Conservation (phyloP, 2,113 vertebrate genomes). For the Pollachius pollachius region DNA sequence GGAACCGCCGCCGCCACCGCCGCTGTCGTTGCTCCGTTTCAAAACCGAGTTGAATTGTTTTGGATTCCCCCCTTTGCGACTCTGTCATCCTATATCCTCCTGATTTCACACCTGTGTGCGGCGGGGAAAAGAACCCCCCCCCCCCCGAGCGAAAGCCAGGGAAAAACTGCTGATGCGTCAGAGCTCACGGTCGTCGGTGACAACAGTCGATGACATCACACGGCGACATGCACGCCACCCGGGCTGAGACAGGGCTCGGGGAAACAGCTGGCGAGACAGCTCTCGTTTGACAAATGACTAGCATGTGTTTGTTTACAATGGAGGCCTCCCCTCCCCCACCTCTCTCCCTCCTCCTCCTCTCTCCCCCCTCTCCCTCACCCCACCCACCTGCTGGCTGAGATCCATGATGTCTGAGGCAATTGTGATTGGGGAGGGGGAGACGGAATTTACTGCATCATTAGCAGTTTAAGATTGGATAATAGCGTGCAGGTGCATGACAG, state of each 20-base stretch:
- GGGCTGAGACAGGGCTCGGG: slow-evolving; percentile 30
- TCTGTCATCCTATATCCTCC: slow-evolving; percentile 25
- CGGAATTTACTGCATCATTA: slow-evolving; percentile 53
- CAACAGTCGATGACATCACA: slow-evolving; percentile 21
- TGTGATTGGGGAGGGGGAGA: slow-evolving; percentile 22
- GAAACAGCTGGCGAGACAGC: slow-evolving; percentile 54
- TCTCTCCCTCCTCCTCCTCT: too few relatives aligned
- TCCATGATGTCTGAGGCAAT: slow-evolving; percentile 39
- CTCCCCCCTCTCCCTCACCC: background rate
- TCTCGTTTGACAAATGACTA: slow-evolving; percentile 50
- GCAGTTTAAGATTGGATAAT: slow-evolving; percentile 36
- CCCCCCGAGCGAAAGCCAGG: slow-evolving; percentile 20
- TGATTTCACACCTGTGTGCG: slow-evolving; percentile 32
- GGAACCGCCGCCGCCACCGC: background rate
- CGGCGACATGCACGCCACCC: slow-evolving; percentile 33
- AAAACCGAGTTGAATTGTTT: slow-evolving; percentile 18
- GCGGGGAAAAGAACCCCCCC: background rate
- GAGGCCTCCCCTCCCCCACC: slow-evolving; percentile 13
- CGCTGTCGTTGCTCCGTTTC: background rate
- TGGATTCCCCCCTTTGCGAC: slow-evolving; percentile 10
- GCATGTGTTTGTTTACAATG: slow-evolving; percentile 54
- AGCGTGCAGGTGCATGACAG: slow-evolving; percentile 24
- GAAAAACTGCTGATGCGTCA: slow-evolving; percentile 39
- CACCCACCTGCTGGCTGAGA: slow-evolving; percentile 47
- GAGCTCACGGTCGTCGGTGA: slow-evolving; percentile 18